phyloP scores from a whole-genome alignment of 1,140 invertebrate genomes.

The Drosophila burlai region DNA sequence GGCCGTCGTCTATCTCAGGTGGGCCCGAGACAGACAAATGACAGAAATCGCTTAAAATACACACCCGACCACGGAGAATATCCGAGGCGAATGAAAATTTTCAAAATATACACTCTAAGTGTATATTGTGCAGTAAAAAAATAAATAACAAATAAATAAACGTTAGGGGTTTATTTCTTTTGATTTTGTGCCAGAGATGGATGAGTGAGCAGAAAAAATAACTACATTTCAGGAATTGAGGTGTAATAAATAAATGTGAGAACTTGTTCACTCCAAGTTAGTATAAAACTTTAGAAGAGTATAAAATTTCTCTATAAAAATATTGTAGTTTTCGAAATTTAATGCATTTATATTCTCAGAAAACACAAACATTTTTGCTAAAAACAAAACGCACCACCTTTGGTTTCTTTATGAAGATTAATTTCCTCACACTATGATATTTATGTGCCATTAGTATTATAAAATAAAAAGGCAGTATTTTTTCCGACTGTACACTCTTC shows the following conservation, averaged over 20 bases:
- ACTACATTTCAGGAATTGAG: too few species aligned
- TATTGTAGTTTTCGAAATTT: neutral
- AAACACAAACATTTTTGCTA: neutral
- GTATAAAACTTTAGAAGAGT: neutral
- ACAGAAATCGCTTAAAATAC: slow-evolving; percentile 67
- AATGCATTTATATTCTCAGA: neutral
- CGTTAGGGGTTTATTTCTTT: neutral
- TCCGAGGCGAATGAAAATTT: slow-evolving; percentile 12
- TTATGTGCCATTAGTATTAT: neutral
- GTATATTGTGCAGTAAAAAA: slow-evolving; percentile 7
- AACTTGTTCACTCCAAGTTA: too few species aligned
- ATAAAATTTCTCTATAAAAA: too few species aligned
- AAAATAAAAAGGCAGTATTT: neutral
- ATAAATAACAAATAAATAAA: slow-evolving; percentile 1
- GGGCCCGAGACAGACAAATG: slow-evolving; percentile 62
- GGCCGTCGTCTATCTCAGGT: slow-evolving; percentile 35
- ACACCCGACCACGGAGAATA: slow-evolving; percentile 24
- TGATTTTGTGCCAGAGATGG: neutral
- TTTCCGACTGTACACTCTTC: slow-evolving; percentile 4
- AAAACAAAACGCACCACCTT: too few species aligned
- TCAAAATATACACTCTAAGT: slow-evolving; percentile 14
- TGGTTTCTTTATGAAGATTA: neutral
- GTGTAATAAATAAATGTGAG: neutral
- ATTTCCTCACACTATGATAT: neutral
- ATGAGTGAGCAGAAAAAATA: neutral